These are phyloP conservation scores for Aphelocoma californica DNA, from an alignment of 2,797 vertebrate species.

Conservation along the genomic window DNA sequence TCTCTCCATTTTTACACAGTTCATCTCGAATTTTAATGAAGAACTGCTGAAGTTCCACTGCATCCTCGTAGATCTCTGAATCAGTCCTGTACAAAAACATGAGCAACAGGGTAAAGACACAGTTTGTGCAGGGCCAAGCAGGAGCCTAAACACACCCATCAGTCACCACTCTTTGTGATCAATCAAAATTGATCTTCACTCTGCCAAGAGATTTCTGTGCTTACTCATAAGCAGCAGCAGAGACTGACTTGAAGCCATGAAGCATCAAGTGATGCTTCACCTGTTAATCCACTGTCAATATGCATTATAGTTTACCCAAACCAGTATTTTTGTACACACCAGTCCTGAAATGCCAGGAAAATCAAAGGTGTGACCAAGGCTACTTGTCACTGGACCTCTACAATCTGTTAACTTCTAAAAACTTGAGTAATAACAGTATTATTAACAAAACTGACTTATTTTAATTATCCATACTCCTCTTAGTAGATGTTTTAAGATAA, in stretches of 20 bases:
- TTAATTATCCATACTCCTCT: neutral
- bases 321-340: neutral
- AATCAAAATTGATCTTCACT: neutral
- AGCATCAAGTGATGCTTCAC: neutral
- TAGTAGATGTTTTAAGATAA: neutral
- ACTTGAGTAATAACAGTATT: neutral
- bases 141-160: neutral
- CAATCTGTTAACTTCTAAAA: neutral
- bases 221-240: neutral
- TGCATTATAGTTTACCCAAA: neutral
- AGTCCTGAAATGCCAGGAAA: neutral
- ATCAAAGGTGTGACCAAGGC: neutral
- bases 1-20: conserved; percentile 98
- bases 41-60: conserved; percentile 97
- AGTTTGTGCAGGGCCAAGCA: neutral
- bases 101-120: neutral
- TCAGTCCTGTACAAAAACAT: conserved; percentile 80
- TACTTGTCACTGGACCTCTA: neutral
- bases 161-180: neutral
- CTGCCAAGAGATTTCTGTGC: neutral
- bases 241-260: neutral
- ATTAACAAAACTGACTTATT: neutral
- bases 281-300: neutral
- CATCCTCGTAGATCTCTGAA: conserved; percentile 98
- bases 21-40: conserved; percentile 97